Base-by-base conservation (phyloP, 2,113 vertebrate genomes). In the Pitta sordida region DNA sequence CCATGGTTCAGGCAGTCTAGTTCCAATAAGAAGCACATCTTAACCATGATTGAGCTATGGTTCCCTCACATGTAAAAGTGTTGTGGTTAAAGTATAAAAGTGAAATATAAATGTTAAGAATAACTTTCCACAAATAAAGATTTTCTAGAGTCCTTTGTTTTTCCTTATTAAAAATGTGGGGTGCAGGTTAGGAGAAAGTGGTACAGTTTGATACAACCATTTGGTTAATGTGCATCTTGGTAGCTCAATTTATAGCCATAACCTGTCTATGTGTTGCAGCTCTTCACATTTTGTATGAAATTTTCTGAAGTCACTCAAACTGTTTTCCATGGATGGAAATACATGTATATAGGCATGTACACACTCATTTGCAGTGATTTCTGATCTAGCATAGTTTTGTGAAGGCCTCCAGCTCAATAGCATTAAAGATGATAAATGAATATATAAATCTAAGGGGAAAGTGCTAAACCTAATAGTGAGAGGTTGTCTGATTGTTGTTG, bases 361-460 rank as follows among this genome's bases (percentile, higher is more conserved):
- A 34, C 9, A 9, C n/a, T 32, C 37, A 67, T 84, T 85, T 93
- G 48, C 48, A 52, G 39, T 46, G 41, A 64, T 64, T 84, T 89
- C 85, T 83, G 46, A 67, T 77, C 49, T 44, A 59, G 16, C 16
- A 41, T 10, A 23, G 22, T 65, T 95, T 84, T 85, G 41, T 62
- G 69, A 91, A 88, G 27, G 63, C 22, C 19, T 86, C 41, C 53
- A 90, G 21, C 52, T 92, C 89, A 73, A 58, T 32, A 76, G 8
- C 48, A 16, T 83, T 90, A 86, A 93, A 94, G 79, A 94, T 94
- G 85, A 93, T 84, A 90, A 90, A 96, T 95, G 23, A 58, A 82
- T 67, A 41, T 43, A 83, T 67, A 91, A 83, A 95, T 71, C 19
- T 65, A 87, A 82, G 22, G 52, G 34, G 41, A 82, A 91, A 69